These are phyloP conservation scores for Congeria kusceri DNA, from an alignment of 2,888 invertebrate species.

Conservation along the genomic window DNA sequence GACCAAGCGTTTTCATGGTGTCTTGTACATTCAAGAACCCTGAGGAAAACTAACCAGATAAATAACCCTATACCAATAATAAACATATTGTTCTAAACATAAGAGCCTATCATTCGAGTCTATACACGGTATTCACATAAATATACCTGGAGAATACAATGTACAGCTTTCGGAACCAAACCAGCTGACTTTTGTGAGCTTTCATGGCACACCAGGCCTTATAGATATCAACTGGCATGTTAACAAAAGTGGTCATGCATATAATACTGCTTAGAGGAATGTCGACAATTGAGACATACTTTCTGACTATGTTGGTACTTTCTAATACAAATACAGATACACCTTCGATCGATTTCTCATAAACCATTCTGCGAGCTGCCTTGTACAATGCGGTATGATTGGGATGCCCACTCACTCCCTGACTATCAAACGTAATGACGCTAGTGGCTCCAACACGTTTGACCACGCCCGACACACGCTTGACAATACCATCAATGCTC, in stretches of 20 bases:
- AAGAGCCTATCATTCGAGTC: constrained; percentile 30
- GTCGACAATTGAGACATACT: constrained; percentile 93
- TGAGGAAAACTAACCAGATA: no score
- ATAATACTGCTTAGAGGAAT: constrained; percentile 88
- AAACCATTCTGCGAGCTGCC: constrained; percentile 74
- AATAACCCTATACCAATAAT: no score
- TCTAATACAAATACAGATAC: constrained; percentile 91
- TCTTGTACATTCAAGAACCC: no score
- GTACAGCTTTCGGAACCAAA: constrained; percentile 97
- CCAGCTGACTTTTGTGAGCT: constrained; percentile 95
- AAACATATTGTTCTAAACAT: no score
- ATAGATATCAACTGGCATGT: constrained; percentile 46
- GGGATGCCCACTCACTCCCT: constrained; percentile 96
- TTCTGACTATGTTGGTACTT: constrained; percentile 93
- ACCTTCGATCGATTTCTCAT: constrained; percentile 43
- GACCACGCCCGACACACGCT: constrained; percentile 89
- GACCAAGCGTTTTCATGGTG: no score
- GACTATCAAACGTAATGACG: constrained; percentile 95
- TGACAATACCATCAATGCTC: constrained; percentile 89
- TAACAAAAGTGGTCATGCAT: constrained; percentile 54
- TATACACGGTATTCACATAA: constrained; percentile 92
- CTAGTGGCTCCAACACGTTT: constrained; percentile 87
- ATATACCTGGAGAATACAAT: constrained; percentile 95
- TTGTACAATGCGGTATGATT: constrained; percentile 91
- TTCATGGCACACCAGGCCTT: constrained; percentile 91